Evolutionary conservation across 1,140 invertebrate genomes (phyloP).

Genomic region (Scaptomyza hsui): DNA sequence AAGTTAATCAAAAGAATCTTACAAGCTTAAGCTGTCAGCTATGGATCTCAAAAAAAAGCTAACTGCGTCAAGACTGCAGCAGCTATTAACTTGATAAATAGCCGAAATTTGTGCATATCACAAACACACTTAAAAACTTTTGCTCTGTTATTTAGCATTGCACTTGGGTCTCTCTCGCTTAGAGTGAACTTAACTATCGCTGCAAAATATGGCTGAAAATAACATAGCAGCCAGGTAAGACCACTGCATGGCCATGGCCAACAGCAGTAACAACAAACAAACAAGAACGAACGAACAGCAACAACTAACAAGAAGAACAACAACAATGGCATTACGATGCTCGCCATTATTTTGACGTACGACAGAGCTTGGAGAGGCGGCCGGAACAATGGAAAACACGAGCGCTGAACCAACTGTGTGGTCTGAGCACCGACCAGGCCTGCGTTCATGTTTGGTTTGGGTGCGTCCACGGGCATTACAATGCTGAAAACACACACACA

Average conservation of each 20-base stretch:
- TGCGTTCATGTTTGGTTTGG: slow-evolving; percentile 16
- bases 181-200: slow-evolving; percentile 3
- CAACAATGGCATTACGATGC: slow-evolving; percentile 58
- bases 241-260: slow-evolving; percentile 29
- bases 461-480: slow-evolving; percentile 54
- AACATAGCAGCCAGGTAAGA: slow-evolving; percentile 27
- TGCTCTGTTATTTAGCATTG: slow-evolving; percentile 28
- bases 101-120: slow-evolving; percentile 15
- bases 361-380: slow-evolving; percentile 47
- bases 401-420: slow-evolving; percentile 7
- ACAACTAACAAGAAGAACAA: slow-evolving; percentile 52
- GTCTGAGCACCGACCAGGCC: slow-evolving; percentile 6
- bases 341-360: slow-evolving; percentile 78
- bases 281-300: slow-evolving; percentile 1
- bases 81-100: slow-evolving; percentile 24
- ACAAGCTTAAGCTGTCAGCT: too few species aligned
- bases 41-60: neutral
- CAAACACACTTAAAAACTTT: neutral
- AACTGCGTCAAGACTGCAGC: neutral
- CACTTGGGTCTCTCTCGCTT: slow-evolving; percentile 12
- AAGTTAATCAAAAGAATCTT: too few species aligned
- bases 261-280: slow-evolving; percentile 20
- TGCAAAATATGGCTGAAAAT: slow-evolving; percentile 25
- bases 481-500: slow-evolving; percentile 37
- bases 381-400: slow-evolving; percentile 61